Evolutionary conservation across 1,140 invertebrate species (phyloP).

Genomic region (Bombus picipes): DNA sequence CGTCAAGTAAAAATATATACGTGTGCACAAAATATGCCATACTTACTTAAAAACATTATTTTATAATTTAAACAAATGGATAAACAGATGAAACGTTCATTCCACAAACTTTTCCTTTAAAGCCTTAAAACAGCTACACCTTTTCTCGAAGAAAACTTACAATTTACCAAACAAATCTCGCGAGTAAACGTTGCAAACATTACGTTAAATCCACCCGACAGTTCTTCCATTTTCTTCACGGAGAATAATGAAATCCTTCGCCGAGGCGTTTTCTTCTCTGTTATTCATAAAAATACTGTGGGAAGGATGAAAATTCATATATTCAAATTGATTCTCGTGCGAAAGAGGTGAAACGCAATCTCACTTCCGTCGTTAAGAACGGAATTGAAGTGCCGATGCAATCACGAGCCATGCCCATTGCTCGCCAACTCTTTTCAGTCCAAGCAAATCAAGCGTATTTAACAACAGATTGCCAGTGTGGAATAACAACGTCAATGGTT

Average conservation of each 20-base stretch:
- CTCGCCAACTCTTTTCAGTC: constrained; percentile 19
- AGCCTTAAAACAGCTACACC: neutral
- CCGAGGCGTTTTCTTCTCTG: neutral
- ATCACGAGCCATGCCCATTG: constrained; percentile 24
- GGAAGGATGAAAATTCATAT: constrained; percentile 28
- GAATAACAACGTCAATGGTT: constrained; percentile 31
- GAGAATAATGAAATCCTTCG: neutral
- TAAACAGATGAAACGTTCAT: neutral
- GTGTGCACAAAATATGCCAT: neutral
- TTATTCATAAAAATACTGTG: constrained; percentile 12
- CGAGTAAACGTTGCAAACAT: neutral
- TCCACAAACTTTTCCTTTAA: neutral
- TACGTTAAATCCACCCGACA: neutral
- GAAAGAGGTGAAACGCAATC: constrained; percentile 5
- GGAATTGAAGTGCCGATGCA: constrained; percentile 27
- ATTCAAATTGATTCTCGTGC: constrained; percentile 35
- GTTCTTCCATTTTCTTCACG: neutral
- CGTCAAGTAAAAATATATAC: no score
- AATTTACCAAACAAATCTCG: neutral
- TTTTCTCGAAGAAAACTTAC: neutral
- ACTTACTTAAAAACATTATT: neutral
- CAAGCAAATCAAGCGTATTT: constrained; percentile 37
- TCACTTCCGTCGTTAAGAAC: constrained; percentile 37
- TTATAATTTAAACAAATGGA: neutral
- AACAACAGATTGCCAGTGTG: constrained; percentile 33